phyloP scores from a whole-genome alignment of 2,888 invertebrate species.

The Cephus pygmeus region DNA sequence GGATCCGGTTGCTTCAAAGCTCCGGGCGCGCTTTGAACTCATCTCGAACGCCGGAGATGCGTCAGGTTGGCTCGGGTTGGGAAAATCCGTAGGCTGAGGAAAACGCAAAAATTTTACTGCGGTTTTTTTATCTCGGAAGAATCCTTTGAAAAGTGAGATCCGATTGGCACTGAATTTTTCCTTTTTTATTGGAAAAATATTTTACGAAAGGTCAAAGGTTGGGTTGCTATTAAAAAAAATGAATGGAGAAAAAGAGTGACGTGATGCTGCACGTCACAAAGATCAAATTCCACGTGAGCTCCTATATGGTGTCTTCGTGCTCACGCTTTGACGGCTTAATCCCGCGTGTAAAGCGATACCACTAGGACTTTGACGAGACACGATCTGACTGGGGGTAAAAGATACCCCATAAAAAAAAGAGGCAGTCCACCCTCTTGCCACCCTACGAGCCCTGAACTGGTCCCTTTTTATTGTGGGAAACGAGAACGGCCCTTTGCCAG shows the following conservation, averaged over 20 bases:
- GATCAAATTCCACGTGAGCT: conserved; percentile 2
- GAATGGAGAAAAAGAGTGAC: too few relatives aligned
- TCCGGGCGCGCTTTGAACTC: conserved; percentile 21
- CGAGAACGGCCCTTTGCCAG: conserved; percentile 11
- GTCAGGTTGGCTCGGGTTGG: too few relatives aligned
- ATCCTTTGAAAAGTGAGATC: too few relatives aligned
- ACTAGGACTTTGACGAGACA: conserved; percentile 49
- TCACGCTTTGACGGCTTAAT: conserved; percentile 50
- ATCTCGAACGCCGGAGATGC: too few relatives aligned
- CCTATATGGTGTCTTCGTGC: not conserved
- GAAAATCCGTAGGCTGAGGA: too few relatives aligned
- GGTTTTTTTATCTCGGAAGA: too few relatives aligned
- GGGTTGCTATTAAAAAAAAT: too few relatives aligned
- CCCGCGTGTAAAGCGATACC: conserved; percentile 50
- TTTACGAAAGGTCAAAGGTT: too few relatives aligned
- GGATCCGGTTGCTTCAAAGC: conserved; percentile 25
- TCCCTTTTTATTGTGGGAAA: conserved; percentile 55
- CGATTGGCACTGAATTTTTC: too few relatives aligned
- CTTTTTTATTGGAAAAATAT: too few relatives aligned
- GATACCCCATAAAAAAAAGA: conserved; percentile 46
- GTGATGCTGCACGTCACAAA: not conserved
- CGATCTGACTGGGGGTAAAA: conserved; percentile 50
- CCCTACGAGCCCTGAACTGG: conserved; percentile 24
- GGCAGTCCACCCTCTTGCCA: conserved; percentile 19
- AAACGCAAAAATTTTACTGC: too few relatives aligned